Base-by-base conservation (phyloP, 2,888 invertebrate genomes). In the Autographa gamma region DNA sequence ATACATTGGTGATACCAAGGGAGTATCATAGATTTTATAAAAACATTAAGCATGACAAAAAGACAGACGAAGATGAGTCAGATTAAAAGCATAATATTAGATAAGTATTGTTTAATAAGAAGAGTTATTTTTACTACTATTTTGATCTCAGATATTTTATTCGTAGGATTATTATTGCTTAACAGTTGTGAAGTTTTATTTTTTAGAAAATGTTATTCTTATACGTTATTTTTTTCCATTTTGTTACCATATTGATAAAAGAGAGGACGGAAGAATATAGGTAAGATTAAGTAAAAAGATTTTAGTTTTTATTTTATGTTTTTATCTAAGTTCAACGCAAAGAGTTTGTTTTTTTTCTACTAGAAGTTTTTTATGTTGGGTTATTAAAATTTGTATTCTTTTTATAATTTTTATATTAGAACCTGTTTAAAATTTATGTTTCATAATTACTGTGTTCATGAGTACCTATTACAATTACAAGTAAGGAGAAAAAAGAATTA, bases 1-100 rank as follows among this genome's bases (percentile, higher is more conserved):
- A 69, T 69, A 62, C 68, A 62, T 14, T 16, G 68, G 63, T 69
- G 54, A 69, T 69, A 63, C 68, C 63, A 43, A 63, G 63, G 43
- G 60, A 69, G 34, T 69, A 69, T 59, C 63, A 69, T 52, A 63
- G 60, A 32, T 69, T 69, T 64, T 69, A 64, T 60, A 63, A 61
- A 64, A 69, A 69, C 59, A 41, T 69, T 64, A 69, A 52, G n/a
- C 69, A 69, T 63, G 63, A 60, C 63, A 63, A 63, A 69, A 63
- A 54, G 41, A 69, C 62, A 59, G 61, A n/a, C 54, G 63, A 63
- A 54, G 43, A 63, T 63, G 63, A 63, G 48, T 62, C 61, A 43
- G 52, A 63, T 63, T 63, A 54, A 32, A 54, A 63, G 52, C 32
- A 52, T 63, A 38, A 52, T 62, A 62, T 52, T 62, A 62, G 62